Evolutionary conservation across 2,797 vertebrate genomes (phyloP).

Genomic region (Triplophysa yarkandensis): DNA sequence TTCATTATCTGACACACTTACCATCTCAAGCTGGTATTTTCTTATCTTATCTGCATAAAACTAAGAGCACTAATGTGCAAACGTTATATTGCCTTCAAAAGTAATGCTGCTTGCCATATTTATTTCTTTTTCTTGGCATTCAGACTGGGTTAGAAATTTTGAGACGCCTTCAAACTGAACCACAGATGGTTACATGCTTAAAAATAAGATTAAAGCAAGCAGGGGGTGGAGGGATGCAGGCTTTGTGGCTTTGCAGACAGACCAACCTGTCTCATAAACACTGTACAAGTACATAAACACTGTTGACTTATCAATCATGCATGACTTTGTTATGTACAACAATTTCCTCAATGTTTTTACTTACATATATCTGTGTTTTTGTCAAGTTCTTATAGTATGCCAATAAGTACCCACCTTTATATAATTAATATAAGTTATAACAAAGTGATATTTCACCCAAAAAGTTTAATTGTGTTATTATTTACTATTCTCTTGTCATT

Average conservation of each 20-base stretch:
- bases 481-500: no score
- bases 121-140: neutral
- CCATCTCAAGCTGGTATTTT: conserved; percentile 51
- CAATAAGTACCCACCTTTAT: neutral
- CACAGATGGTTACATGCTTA: conserved; percentile 59
- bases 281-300: neutral
- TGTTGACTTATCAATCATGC: neutral
- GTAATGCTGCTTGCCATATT: neutral
- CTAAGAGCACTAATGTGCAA: neutral
- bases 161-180: neutral
- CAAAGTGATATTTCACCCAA: no score
- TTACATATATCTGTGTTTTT: no score
- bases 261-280: neutral
- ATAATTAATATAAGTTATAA: conserved; percentile 22
- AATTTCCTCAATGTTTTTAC: no score
- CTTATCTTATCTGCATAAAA: conserved; percentile 52
- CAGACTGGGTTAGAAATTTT: neutral
- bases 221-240: conserved; percentile 50
- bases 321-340: neutral
- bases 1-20: conserved; percentile 63
- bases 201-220: conserved; percentile 61
- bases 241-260: conserved; percentile 25
- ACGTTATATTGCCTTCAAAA: neutral
- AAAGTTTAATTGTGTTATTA: no score
- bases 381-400: neutral